Evolutionary conservation across 2,113 vertebrate species (phyloP).

Genomic region (Oncorhynchus clarkii): DNA sequence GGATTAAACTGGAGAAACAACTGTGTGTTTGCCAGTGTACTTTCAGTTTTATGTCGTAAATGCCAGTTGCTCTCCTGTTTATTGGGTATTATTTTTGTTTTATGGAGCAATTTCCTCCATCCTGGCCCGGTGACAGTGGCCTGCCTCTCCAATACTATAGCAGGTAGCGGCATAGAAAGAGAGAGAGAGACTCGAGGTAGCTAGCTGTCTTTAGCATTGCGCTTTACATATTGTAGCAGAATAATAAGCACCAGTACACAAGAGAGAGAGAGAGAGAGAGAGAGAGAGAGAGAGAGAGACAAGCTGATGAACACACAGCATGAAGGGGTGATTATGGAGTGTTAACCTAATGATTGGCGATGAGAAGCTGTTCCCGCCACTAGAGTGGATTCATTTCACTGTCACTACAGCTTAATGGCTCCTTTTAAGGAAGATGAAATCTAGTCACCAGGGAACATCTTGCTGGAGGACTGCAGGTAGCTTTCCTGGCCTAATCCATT

Average conservation of each 20-base stretch:
- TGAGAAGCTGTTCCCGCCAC: constrained; percentile 63
- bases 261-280: constrained; percentile 11
- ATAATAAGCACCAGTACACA: constrained; percentile 54
- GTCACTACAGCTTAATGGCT: constrained; percentile 67
- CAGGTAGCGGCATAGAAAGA: background rate
- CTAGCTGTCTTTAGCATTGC: constrained; percentile 40
- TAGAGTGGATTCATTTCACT: constrained; percentile 64
- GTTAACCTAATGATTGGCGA: constrained; percentile 71
- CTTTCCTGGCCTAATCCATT: constrained; percentile 35
- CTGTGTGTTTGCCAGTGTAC: constrained; percentile 66
- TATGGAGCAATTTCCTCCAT: constrained; percentile 73
- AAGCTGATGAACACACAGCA: constrained; percentile 59
- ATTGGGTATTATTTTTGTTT: constrained; percentile 77
- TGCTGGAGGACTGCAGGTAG: constrained; percentile 53
- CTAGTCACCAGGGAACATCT: constrained; percentile 52
- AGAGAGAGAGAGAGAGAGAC: constrained; percentile 25
- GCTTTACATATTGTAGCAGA: constrained; percentile 36
- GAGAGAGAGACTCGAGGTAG: constrained; percentile 15
- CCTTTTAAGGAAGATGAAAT: constrained; percentile 69
- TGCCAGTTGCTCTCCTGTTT: constrained; percentile 69
- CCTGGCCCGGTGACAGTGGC: constrained; percentile 65
- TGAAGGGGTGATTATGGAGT: constrained; percentile 65
- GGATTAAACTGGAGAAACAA: constrained; percentile 64
- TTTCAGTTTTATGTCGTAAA: constrained; percentile 70
- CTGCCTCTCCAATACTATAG: constrained; percentile 46